Percentiles rank a stretch among this genome's conserved stretches.
Conservation (phyloP, 2,797 vertebrate genomes). For the Harpagifer antarcticus region DNA sequence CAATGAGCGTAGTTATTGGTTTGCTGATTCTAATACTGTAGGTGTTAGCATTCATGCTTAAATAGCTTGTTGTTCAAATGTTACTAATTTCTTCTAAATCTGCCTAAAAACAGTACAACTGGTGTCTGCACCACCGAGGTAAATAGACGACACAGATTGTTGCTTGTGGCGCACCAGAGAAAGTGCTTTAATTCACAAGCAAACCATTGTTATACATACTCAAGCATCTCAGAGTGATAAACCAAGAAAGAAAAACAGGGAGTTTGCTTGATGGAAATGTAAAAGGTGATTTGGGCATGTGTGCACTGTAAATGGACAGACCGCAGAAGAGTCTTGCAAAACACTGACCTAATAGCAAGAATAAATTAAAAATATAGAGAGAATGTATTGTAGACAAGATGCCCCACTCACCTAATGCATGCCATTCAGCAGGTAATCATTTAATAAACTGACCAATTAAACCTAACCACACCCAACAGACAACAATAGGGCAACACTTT, state of each 20-base stretch:
- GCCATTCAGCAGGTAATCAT: conserved; percentile 63
- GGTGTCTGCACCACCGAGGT: conserved; percentile 12
- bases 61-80: conserved; percentile 32
- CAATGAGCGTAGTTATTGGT: conserved; percentile 53
- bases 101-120: neutral
- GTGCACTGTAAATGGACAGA: conserved; percentile 58
- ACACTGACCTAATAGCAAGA: conserved; percentile 36
- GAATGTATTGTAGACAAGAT: conserved; percentile 34
- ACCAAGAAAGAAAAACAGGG: conserved; percentile 37
- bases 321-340: conserved; percentile 56
- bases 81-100: conserved; percentile 11
- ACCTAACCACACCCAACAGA: conserved; percentile 77
- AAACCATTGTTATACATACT: conserved; percentile 70
- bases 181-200: conserved; percentile 37
- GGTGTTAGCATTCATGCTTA: conserved; percentile 16
- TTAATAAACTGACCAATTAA: conserved; percentile 51
- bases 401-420: conserved; percentile 65
- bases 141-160: conserved; percentile 32
- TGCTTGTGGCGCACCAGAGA: conserved; percentile 14
- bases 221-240: conserved; percentile 80
- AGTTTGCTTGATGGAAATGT: conserved; percentile 67
- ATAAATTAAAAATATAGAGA: neutral
- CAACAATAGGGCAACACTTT: conserved; percentile 45
- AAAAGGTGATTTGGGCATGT: conserved; percentile 72
- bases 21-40: conserved; percentile 28